These are phyloP conservation scores for Nymphicus hollandicus DNA, from an alignment of 2,113 vertebrate genomes.

Conservation along the genomic window DNA sequence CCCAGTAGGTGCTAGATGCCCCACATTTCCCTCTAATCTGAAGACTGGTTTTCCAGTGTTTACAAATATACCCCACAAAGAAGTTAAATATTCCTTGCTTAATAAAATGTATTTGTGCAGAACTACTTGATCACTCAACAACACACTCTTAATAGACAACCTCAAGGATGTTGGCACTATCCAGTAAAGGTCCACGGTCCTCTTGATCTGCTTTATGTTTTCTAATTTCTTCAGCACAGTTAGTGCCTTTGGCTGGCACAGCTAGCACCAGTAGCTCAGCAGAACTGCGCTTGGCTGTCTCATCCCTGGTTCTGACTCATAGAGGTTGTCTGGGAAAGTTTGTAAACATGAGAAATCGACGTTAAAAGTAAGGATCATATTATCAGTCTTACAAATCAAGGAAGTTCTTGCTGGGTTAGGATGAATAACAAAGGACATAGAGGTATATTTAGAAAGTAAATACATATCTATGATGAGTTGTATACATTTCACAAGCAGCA, in stretches of 20 bases:
- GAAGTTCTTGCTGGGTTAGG: not conserved
- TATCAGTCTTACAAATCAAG: constrained; percentile 5
- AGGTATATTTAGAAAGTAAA: constrained; percentile 49
- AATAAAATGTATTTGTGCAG: not conserved
- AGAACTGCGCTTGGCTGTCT: not conserved
- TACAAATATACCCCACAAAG: not conserved
- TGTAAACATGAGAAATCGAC: not conserved
- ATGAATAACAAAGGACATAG: constrained; percentile 12
- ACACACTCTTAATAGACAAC: not conserved
- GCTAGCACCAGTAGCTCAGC: not conserved
- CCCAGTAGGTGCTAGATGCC: not conserved
- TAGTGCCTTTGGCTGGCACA: not conserved
- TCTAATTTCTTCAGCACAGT: not conserved
- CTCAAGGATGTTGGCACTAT: not conserved
- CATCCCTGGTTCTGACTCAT: constrained; percentile 1
- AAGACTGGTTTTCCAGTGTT: not conserved
- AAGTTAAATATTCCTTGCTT: not conserved
- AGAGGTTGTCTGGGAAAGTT: constrained; percentile 10
- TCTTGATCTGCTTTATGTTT: not conserved
- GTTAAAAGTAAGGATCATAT: not conserved
- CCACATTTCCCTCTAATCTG: not conserved
- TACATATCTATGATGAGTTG: not conserved
- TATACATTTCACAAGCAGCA: not conserved
- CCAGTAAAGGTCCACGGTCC: not conserved
- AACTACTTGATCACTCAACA: not conserved